Base-by-base conservation (phyloP, 2,113 vertebrate species). In the Phalacrocorax carbo region DNA sequence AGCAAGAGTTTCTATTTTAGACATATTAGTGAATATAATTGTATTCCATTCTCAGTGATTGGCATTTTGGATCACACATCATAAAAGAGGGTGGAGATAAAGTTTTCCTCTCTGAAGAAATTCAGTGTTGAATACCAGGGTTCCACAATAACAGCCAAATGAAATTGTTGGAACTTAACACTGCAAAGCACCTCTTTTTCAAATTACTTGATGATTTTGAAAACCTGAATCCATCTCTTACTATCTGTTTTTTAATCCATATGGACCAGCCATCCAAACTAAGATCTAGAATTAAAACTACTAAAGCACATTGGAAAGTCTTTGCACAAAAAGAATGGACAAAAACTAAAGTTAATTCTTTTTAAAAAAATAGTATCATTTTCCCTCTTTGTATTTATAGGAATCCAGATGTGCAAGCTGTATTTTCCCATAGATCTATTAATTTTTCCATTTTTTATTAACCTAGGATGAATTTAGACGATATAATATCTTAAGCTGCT, bases 21-120 rank as follows among this genome's bases (percentile, higher is more conserved):
- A 97, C 90, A 92, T 97, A 97, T 97, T 98, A 98, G 97, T 97
- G 96, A 97, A 95, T 83, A 66, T 97, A 93, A 97, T 96, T 97
- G 97, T 97, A 97, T 96, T 97, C 87, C 86, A 94, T 91, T 90
- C 95, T 90, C 79, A 95, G 61, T 98, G 96, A 96, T 96, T 98
- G 98, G 95, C 96, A 98, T 97, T 97, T 97, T 93, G 96, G 75
- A 91, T 97, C 96, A 96, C 89, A 96, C 90, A 95, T 94, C 82
- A 82, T 96, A 92, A 90, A 97, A 97, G 89, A 96, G 94, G 96
- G 89, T 93, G 93, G 93, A 96, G 96, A 97, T 68, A 93, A 95
- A 96, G 93, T 82, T 94, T 97, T 97, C 85, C 80, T 96, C 76
- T 88, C 93, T 49, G 73, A 96, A 91, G 95, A 97, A 96, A 97